Evolutionary conservation across 1,140 invertebrate genomes (phyloP), one percentile per base, ranked within the genome.

Genomic region (Plodia interpunctella): DNA sequence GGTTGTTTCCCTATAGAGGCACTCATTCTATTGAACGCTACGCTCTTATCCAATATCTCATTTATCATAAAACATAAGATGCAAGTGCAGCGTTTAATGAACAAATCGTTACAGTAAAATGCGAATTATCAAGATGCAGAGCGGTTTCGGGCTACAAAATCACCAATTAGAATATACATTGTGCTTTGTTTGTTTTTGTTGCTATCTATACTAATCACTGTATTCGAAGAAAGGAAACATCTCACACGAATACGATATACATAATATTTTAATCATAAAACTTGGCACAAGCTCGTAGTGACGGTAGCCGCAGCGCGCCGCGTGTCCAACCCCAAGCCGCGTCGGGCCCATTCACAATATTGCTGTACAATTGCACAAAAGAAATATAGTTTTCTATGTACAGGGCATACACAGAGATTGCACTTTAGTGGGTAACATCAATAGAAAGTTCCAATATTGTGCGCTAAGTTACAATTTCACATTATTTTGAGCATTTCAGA

Each of bases 401-500:
- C 76, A 81, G 67, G 70, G 74, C 74, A 70, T 78, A 82, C 75
- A 82, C 80, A 83, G 68, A 79, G 70, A 83, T 78, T 81, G 80
- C 76, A 79, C 72, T 70, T 77, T 62, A 78, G 75, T 76, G 86
- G 82, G 73, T 86, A 83, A 85, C 78, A 85, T 80, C 77, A 77
- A 79, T 84, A 83, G 67, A 84, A 79, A 83, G 70, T 77, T 83
- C 74, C 71, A 83, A 80, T 81, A 83, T 88, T 88, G 86, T 88
- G 86, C 86, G 86, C 81, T 84, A 86, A 84, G 83, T 88, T 84
- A 76, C 83, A 83, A 81, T 71, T 83, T 87, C 78, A 88, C 78
- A 83, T 74, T 72, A 74, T 71, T 74, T 88, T 88, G 86, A 88
- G 86, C 86, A 87, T 82, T 70, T 73, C 72, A 74, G 81, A 87